These are phyloP conservation scores for Polylopha cassiicola DNA, from an alignment of 2,888 invertebrate genomes.

Conservation along the genomic window DNA sequence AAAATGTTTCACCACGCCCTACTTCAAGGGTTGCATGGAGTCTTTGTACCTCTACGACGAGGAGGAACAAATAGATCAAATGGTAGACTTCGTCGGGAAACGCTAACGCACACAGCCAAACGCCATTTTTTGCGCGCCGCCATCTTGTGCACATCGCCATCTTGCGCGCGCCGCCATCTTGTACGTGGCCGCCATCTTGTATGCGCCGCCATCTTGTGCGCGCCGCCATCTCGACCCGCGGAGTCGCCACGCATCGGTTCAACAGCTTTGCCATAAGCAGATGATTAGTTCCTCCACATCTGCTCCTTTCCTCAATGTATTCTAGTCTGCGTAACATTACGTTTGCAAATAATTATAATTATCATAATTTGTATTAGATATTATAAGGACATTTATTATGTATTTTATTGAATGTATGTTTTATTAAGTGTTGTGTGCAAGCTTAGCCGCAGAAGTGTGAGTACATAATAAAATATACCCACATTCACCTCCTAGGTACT, in stretches of 20 bases:
- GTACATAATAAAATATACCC: slow-evolving; percentile 51
- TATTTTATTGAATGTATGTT: slow-evolving; percentile 46
- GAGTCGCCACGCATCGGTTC: slow-evolving; percentile 41
- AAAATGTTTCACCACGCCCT: slow-evolving; percentile 87
- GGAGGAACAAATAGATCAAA: slow-evolving; percentile 85
- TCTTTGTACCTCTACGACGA: slow-evolving; percentile 87
- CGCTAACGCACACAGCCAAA: slow-evolving; percentile 55
- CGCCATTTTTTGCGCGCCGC: slow-evolving; percentile 43
- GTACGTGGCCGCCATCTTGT: no score
- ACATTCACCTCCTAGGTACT: slow-evolving; percentile 59
- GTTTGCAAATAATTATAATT: slow-evolving; percentile 71
- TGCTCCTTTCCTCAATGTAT: slow-evolving; percentile 76
- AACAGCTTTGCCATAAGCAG: slow-evolving; percentile 52
- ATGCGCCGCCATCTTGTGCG: slow-evolving; percentile 42
- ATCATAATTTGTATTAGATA: slow-evolving; percentile 55
- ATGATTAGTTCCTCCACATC: slow-evolving; percentile 63
- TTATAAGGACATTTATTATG: slow-evolving; percentile 56
- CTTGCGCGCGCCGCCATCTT: slow-evolving; percentile 46
- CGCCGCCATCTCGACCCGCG: slow-evolving; percentile 37
- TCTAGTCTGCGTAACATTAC: slow-evolving; percentile 74
- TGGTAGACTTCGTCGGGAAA: slow-evolving; percentile 87
- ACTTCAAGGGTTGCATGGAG: slow-evolving; percentile 89
- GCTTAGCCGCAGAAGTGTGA: slow-evolving; percentile 59
- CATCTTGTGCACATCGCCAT: slow-evolving; percentile 43
- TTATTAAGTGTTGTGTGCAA: slow-evolving; percentile 62